These are phyloP conservation scores for Amyelois transitella DNA, from an alignment of 1,140 invertebrate species.

Conservation along the genomic window DNA sequence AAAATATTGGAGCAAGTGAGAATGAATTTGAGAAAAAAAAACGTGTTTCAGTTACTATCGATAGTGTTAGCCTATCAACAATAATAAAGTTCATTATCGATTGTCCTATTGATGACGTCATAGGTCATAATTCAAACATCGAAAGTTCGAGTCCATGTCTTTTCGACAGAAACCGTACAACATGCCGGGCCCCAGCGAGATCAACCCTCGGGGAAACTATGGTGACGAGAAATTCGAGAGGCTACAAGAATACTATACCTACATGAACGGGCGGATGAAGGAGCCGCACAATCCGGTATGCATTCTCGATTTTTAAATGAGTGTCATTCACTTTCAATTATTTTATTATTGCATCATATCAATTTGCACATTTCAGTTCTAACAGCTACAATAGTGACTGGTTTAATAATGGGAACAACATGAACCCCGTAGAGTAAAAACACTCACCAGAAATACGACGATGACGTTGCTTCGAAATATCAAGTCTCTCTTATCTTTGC, in stretches of 20 bases:
- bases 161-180: constrained; percentile 55
- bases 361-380: no score
- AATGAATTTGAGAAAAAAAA: background rate
- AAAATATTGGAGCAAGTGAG: background rate
- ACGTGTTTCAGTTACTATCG: background rate
- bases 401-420: no score
- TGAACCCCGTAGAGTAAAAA: no score
- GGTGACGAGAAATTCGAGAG: constrained; percentile 56
- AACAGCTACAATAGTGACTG: no score
- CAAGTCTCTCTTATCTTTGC: no score
- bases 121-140: background rate
- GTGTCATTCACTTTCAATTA: no score
- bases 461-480: no score
- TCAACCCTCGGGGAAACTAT: constrained; percentile 47
- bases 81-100: background rate
- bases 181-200: constrained; percentile 42
- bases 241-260: constrained; percentile 51
- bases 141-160: background rate
- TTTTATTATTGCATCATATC: no score
- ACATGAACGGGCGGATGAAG: constrained; percentile 51
- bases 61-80: background rate
- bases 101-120: background rate
- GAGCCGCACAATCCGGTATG: constrained; percentile 60
- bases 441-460: no score
- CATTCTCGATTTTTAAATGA: constrained; percentile 9